These are phyloP conservation scores for Drosophila pruinosa DNA, from an alignment of 1,140 invertebrate species.

Conservation along the genomic window DNA sequence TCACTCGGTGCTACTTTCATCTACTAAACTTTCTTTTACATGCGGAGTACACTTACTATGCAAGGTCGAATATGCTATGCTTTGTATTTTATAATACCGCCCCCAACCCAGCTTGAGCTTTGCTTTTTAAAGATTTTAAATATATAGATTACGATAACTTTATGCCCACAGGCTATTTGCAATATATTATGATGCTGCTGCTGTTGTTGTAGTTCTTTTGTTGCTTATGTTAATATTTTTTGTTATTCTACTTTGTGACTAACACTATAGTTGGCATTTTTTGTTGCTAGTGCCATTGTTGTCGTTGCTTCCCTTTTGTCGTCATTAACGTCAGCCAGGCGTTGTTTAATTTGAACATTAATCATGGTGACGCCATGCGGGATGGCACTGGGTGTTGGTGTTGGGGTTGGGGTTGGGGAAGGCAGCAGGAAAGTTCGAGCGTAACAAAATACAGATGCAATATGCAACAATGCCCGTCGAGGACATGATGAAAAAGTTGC, in stretches of 20 bases:
- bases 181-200: slow-evolving; percentile 22
- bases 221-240: slow-evolving; percentile 30
- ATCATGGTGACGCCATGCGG: slow-evolving; percentile 47
- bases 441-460: slow-evolving; percentile 45
- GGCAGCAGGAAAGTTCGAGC: background rate
- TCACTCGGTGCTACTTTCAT: no score
- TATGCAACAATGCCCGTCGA: slow-evolving; percentile 27
- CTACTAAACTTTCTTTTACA: no score
- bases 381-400: no score
- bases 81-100: background rate
- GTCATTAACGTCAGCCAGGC: slow-evolving; percentile 70
- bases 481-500: slow-evolving; percentile 50
- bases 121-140: background rate
- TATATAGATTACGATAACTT: background rate
- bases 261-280: slow-evolving; percentile 31
- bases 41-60: no score
- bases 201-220: slow-evolving; percentile 16
- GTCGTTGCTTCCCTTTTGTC: slow-evolving; percentile 57
- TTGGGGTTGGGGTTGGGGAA: no score
- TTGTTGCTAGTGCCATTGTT: slow-evolving; percentile 44
- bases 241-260: slow-evolving; percentile 27
- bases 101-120: background rate
- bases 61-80: background rate
- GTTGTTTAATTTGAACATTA: slow-evolving; percentile 78
- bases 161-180: slow-evolving; percentile 14